phyloP scores from a whole-genome alignment of 2,797 vertebrate species.

The Oreortyx pictus region DNA sequence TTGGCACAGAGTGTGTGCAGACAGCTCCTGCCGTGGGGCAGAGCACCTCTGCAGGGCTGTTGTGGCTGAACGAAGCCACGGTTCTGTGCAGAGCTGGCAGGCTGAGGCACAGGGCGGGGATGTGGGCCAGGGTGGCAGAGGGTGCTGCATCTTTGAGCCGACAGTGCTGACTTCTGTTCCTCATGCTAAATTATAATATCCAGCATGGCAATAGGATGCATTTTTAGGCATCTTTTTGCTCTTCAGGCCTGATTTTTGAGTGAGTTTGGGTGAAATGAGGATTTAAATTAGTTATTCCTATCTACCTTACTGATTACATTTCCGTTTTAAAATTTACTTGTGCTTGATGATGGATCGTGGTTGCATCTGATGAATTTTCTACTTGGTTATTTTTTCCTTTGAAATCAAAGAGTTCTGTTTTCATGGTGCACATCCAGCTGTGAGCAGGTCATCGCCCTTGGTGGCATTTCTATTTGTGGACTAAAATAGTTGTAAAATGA shows the following conservation, averaged over 20 bases:
- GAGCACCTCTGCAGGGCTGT: neutral
- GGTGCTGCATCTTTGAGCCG: neutral
- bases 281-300: neutral
- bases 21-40: neutral
- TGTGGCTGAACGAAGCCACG: neutral
- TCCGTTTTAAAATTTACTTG: neutral
- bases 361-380: neutral
- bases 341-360: rapidly evolving
- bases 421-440: neutral
- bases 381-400: neutral
- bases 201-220: neutral
- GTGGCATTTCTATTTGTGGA: neutral
- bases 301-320: neutral
- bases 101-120: no score
- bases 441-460: neutral
- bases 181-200: no score
- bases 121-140: no score
- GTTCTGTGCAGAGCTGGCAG: neutral
- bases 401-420: neutral
- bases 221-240: neutral
- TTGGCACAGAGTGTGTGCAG: no score
- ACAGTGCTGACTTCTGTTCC: neutral
- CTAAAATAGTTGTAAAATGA: neutral
- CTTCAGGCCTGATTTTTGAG: neutral
- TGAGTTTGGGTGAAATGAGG: neutral